Percentiles rank a stretch among this genome's conserved stretches.
Evolutionary conservation across 2,888 invertebrate genomes (phyloP).

Genomic region (Emmelina monodactyla): DNA sequence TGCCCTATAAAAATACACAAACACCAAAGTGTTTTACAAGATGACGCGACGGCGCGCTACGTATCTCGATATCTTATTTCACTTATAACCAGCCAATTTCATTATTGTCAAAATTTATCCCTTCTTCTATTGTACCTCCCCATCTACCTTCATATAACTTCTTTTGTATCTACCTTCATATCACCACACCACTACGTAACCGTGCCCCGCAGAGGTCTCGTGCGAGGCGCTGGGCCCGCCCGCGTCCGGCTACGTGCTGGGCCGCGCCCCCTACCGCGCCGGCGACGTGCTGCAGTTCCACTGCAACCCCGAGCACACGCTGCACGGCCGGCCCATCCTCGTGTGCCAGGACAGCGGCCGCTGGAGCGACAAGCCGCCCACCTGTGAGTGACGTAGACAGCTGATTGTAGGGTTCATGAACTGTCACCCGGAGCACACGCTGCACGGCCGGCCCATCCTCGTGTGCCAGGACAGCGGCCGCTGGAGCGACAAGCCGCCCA

Average conservation of each 20-base stretch:
- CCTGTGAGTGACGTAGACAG: conserved; percentile 71
- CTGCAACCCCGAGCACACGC: conserved; percentile 87
- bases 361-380: conserved; percentile 86
- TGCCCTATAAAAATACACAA: no score
- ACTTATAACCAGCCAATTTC: no score
- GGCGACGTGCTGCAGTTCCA: conserved; percentile 88
- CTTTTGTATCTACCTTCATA: no score
- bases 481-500: conserved; percentile 86
- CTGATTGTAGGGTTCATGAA: no score
- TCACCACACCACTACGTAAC: no score
- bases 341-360: conserved; percentile 88
- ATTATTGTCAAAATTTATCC: no score
- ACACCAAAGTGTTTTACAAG: no score
- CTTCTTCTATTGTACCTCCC: no score
- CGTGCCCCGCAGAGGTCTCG: conserved; percentile 75
- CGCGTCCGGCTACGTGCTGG: conserved; percentile 80
- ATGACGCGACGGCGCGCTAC: no score
- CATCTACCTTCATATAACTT: no score
- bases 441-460: conserved; percentile 89
- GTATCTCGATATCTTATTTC: no score
- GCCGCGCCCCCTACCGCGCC: conserved; percentile 79
- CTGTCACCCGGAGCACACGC: conserved; percentile 87
- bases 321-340: conserved; percentile 89
- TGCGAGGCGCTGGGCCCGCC: conserved; percentile 79
- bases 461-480: conserved; percentile 88